Evolutionary conservation across 1,140 invertebrate species (phyloP).

Genomic region (Drosophila paulistorum): DNA sequence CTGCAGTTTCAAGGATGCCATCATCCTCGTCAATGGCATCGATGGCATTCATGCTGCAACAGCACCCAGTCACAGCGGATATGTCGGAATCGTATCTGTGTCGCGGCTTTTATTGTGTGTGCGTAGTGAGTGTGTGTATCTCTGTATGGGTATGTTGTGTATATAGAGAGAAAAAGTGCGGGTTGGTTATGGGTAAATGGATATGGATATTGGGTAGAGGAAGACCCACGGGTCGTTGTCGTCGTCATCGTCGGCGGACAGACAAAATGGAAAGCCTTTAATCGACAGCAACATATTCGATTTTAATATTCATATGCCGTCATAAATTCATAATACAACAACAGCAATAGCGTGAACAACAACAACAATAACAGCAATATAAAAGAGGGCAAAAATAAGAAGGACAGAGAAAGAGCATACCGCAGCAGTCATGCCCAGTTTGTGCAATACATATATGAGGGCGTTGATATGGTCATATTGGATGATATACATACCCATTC

Average conservation of each 20-base stretch:
- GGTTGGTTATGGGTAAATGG: neutral
- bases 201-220: neutral
- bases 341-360: constrained; percentile 24
- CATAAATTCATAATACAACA: constrained; percentile 70
- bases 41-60: neutral
- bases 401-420: constrained; percentile 17
- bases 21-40: constrained; percentile 5
- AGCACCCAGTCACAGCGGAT: constrained; percentile 57
- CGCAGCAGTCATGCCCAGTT: constrained; percentile 7
- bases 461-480: constrained; percentile 50
- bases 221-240: neutral
- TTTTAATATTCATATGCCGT: constrained; percentile 82
- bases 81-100: constrained; percentile 77
- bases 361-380: neutral
- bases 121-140: constrained; percentile 9
- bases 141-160: constrained; percentile 16
- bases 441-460: constrained; percentile 61
- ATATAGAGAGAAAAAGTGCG: constrained; percentile 2
- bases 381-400: constrained; percentile 6
- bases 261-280: constrained; percentile 77
- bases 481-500: constrained; percentile 7
- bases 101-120: constrained; percentile 44
- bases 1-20: constrained; percentile 57
- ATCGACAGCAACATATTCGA: constrained; percentile 82
- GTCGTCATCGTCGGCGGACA: constrained; percentile 24